A percentile compares a stretch with the other conserved stretches of the same genome.
These are phyloP conservation scores for Pseudorectes ferrugineus DNA, from an alignment of 2,113 vertebrate genomes.

Conservation along the genomic window DNA sequence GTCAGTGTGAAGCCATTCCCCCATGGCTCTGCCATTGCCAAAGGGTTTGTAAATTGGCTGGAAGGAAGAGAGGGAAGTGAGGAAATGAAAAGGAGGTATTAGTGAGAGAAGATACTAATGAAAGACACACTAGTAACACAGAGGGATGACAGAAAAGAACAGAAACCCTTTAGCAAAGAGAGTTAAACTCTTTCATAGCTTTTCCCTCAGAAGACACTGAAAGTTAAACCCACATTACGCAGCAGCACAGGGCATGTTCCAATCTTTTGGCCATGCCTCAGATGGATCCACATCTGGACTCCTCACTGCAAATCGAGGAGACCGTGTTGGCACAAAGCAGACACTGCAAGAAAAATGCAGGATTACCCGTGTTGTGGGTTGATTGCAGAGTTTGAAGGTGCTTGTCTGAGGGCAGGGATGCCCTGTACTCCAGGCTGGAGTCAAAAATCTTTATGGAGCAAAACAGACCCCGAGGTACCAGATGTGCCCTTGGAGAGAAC, in stretches of 20 bases:
- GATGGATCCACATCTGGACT: background rate
- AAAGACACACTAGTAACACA: background rate
- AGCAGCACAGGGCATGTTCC: background rate
- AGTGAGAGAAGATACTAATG: background rate
- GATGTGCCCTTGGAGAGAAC: background rate
- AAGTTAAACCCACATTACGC: background rate
- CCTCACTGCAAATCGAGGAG: accelerated
- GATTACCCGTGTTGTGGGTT: background rate
- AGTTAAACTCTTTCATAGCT: background rate
- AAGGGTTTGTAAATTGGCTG: background rate
- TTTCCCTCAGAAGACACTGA: background rate
- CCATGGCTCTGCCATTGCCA: background rate
- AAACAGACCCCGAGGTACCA: background rate
- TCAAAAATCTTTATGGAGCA: background rate
- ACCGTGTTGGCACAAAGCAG: background rate
- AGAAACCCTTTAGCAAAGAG: background rate
- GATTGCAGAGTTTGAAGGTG: background rate
- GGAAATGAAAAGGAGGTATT: background rate
- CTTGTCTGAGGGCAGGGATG: background rate
- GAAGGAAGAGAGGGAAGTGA: background rate
- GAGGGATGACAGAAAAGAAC: background rate
- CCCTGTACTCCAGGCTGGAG: background rate
- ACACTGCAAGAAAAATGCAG: background rate
- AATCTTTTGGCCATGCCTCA: background rate
- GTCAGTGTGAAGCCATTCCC: background rate